A percentile compares a stretch with the other conserved stretches of the same genome.
These are phyloP conservation scores for Alosa sapidissima DNA, from an alignment of 2,797 vertebrate species.

Conservation along the genomic window DNA sequence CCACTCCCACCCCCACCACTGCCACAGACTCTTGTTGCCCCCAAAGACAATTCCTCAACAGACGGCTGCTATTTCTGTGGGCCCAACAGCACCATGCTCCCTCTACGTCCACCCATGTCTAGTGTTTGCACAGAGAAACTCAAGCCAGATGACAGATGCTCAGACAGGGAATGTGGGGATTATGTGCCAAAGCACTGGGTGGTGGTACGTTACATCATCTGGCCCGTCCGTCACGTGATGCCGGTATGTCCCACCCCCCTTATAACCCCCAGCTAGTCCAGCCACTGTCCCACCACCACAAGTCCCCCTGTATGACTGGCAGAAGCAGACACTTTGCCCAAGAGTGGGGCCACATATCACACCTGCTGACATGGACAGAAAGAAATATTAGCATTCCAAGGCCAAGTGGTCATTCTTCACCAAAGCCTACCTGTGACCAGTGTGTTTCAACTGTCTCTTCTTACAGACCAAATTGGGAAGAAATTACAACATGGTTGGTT, in stretches of 20 bases:
- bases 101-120: background rate
- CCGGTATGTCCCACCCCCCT: background rate
- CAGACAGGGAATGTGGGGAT: constrained; percentile 44
- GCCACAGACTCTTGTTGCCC: background rate
- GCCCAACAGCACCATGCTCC: constrained; percentile 13
- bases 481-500: background rate
- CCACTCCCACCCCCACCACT: background rate
- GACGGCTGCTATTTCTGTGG: background rate
- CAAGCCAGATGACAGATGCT: constrained; percentile 44
- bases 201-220: constrained; percentile 39
- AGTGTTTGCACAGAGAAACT: constrained; percentile 23
- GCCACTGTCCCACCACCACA: background rate
- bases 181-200: constrained; percentile 32
- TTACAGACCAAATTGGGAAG: too few species aligned
- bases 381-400: background rate
- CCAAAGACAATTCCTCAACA: background rate
- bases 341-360: background rate
- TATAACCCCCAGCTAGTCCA: background rate
- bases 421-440: background rate
- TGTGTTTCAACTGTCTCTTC: background rate
- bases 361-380: background rate
- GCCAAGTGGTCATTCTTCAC: background rate
- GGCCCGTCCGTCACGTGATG: constrained; percentile 38
- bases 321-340: background rate
- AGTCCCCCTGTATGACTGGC: background rate